phyloP scores from a whole-genome alignment of 2,888 invertebrate genomes.

The Carabus problematicus region DNA sequence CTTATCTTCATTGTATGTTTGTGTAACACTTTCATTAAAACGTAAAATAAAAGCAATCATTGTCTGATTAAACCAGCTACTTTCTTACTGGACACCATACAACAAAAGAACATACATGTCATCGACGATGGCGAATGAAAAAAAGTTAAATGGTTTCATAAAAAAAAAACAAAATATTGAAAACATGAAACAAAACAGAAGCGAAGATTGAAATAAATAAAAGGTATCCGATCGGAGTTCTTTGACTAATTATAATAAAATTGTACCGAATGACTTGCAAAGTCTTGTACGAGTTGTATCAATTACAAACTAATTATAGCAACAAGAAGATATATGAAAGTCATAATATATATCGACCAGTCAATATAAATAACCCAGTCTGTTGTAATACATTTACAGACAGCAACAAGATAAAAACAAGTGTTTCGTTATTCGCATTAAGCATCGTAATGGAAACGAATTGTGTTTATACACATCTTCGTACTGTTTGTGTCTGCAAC shows the following conservation, averaged over 20 bases:
- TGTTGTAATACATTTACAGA: too few species aligned
- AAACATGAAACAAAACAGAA: slow-evolving; percentile 3
- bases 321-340: slow-evolving; percentile 22
- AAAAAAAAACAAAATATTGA: neutral
- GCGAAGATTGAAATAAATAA: slow-evolving; percentile 16
- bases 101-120: too few species aligned
- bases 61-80: too few species aligned
- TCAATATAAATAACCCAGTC: too few species aligned
- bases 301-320: slow-evolving; percentile 36
- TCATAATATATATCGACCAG: slow-evolving; percentile 23
- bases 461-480: too few species aligned
- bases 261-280: slow-evolving; percentile 34
- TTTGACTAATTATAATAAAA: slow-evolving; percentile 39
- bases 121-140: neutral
- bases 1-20: too few species aligned
- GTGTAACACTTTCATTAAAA: too few species aligned
- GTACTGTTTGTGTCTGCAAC: too few species aligned
- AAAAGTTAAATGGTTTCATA: neutral
- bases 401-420: slow-evolving; percentile 5
- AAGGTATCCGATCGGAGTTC: slow-evolving; percentile 19
- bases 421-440: slow-evolving; percentile 29
- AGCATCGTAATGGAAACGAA: too few species aligned
- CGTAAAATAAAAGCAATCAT: too few species aligned
- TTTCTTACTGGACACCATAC: too few species aligned
- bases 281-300: slow-evolving; percentile 25